Base-by-base conservation (phyloP, 1,140 invertebrate species). In the Calosoma granatense region DNA sequence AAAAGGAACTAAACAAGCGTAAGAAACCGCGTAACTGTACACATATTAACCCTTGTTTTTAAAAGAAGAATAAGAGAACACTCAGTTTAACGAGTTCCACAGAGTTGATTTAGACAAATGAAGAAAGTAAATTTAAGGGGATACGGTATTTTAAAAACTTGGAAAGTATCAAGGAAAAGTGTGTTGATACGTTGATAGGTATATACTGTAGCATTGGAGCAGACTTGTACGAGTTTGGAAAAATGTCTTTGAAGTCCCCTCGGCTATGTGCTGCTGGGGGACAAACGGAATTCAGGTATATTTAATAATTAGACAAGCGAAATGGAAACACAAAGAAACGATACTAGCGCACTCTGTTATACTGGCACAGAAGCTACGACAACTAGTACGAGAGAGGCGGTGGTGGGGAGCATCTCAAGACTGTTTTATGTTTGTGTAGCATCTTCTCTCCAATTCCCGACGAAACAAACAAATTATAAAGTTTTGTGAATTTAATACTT, bases 251-350 rank as follows among this genome's bases (percentile, higher is more conserved):
- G 41, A 47, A 47, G 41, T 47, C 15, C 41, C 41, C 41, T 17
- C 17, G 3, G 41, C 9, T 47, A 12, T 17, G 15, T 17, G 17
- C n/a, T 6, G 9, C 15, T 17, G 3, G 41, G 17, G 17, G 41
- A 47, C 41, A 47, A 47, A 47, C 41, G 41, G 41, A 47, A 47
- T 47, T 47, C 41, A 47, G 41, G 41, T 47, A 47, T 47, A 47
- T 47, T 47, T 47, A 47, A 47, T 47, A 47, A 47, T 47, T 47
- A 47, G 41, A 11, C 41, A 47, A 47, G 41, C 9, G 9, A 17
- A 47, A 17, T 17, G 41, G 4, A 47, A 47, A 47, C 17, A 47
- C 41, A 47, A 47, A 47, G 41, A 47, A 47, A 47, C 15, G 41
- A 11, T 12, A 47, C 41, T 12, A 47, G 17, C 41, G 17, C 4